Conservation (phyloP, 2,888 invertebrate species). For the Nomada flava region DNA sequence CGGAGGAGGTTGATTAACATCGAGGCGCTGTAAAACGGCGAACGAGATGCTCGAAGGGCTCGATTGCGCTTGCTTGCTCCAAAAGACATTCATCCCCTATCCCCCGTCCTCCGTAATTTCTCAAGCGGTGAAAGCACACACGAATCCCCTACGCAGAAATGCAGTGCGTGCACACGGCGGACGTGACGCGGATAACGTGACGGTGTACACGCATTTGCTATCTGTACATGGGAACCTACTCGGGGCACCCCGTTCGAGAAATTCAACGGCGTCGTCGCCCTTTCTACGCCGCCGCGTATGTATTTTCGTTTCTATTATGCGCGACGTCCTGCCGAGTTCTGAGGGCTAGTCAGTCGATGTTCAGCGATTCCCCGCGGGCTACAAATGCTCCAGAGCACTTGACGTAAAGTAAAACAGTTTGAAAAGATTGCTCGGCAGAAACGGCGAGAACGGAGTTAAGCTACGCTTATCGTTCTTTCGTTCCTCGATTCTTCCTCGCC, state of each 20-base stretch:
- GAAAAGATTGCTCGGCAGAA: background rate
- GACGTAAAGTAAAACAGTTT: background rate
- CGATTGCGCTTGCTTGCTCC: conserved; percentile 64
- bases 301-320: too few relatives aligned
- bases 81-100: conserved; percentile 57
- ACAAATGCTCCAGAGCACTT: too few relatives aligned
- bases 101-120: conserved; percentile 41
- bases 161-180: conserved; percentile 71
- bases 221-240: conserved; percentile 18
- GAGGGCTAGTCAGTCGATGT: too few relatives aligned
- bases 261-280: background rate
- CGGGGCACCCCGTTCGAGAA: conserved; percentile 19
- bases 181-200: conserved; percentile 67
- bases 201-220: conserved; percentile 11
- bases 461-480: conserved; percentile 1
- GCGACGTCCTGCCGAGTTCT: too few relatives aligned
- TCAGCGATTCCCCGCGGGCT: too few relatives aligned
- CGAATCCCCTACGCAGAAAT: conserved; percentile 59
- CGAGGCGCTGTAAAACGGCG: conserved; percentile 34
- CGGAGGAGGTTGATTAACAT: background rate
- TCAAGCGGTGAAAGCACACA: conserved; percentile 29
- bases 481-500: background rate
- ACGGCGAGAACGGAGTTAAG: background rate
- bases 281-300: background rate
- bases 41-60: conserved; percentile 48